phyloP scores from a whole-genome alignment of 2,797 vertebrate genomes.

The Sphaeramia orbicularis region DNA sequence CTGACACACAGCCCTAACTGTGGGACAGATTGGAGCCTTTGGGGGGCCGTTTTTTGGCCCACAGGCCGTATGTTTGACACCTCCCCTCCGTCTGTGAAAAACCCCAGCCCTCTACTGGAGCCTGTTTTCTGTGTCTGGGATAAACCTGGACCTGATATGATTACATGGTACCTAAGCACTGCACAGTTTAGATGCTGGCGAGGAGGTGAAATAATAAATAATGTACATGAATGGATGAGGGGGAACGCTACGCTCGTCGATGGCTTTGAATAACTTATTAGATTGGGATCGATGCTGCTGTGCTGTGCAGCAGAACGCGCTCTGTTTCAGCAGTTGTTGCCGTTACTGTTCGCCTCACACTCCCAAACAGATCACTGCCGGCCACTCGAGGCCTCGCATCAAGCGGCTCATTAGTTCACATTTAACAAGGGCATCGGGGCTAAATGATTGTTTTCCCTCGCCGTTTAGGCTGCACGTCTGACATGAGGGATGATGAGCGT shows the following conservation, averaged over 20 bases:
- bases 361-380: conserved; percentile 46
- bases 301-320: conserved; percentile 26
- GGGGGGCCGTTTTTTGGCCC: too few species aligned
- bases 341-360: not conserved
- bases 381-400: conserved; percentile 30
- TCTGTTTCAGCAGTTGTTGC: conserved; percentile 4
- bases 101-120: conserved; percentile 4
- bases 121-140: conserved; percentile 17
- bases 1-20: too few species aligned
- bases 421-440: conserved; percentile 46
- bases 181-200: conserved; percentile 15
- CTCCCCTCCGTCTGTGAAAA: too few species aligned
- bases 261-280: conserved; percentile 68
- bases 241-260: conserved; percentile 43
- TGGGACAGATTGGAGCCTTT: too few species aligned
- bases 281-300: conserved; percentile 41
- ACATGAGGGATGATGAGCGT: conserved; percentile 12
- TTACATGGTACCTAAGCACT: conserved; percentile 14
- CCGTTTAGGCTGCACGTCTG: conserved; percentile 3
- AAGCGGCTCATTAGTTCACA: conserved; percentile 46
- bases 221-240: conserved; percentile 55
- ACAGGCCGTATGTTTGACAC: too few species aligned
- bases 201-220: conserved; percentile 45
- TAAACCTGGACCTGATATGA: conserved; percentile 12
- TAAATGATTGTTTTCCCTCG: conserved; percentile 22